Conservation (phyloP, 1,140 invertebrate genomes). For the Nixonia krombeini region DNA sequence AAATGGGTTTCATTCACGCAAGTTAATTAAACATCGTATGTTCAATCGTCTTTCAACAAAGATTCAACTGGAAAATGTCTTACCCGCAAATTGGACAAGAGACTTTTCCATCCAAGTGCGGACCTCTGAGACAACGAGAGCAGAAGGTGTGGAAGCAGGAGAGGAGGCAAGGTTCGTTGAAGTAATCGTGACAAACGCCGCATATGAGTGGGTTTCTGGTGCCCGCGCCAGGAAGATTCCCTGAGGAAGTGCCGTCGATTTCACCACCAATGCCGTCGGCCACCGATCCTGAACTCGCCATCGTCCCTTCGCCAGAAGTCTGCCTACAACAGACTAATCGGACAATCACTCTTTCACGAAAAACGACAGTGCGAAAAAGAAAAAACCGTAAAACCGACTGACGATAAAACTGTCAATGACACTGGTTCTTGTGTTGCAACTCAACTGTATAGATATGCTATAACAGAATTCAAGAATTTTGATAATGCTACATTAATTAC, state of each 20-base stretch:
- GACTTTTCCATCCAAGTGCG: slow-evolving; percentile 75
- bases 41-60: too few species aligned
- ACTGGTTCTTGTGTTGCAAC: not conserved
- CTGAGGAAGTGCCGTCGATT: slow-evolving; percentile 49
- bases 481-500: too few species aligned
- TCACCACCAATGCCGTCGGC: slow-evolving; percentile 53
- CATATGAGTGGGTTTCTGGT: slow-evolving; percentile 77
- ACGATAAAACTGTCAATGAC: slow-evolving; percentile 11
- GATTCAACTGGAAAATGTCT: slow-evolving; percentile 53
- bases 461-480: too few species aligned
- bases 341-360: slow-evolving; percentile 19
- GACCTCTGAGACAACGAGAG: slow-evolving; percentile 75
- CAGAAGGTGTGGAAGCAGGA: slow-evolving; percentile 81
- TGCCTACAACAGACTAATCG: slow-evolving; percentile 16
- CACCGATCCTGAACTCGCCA: slow-evolving; percentile 57
- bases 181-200: slow-evolving; percentile 79
- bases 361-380: slow-evolving; percentile 5
- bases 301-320: slow-evolving; percentile 22
- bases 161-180: slow-evolving; percentile 78
- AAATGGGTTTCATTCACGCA: too few species aligned
- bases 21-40: too few species aligned
- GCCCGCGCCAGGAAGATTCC: slow-evolving; percentile 37
- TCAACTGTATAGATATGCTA: too few species aligned
- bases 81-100: slow-evolving; percentile 80
- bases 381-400: slow-evolving; percentile 2